Evolutionary conservation across 2,113 vertebrate genomes (phyloP), one percentile per base, ranked within the genome.

Genomic region (Arothron firmamentum): DNA sequence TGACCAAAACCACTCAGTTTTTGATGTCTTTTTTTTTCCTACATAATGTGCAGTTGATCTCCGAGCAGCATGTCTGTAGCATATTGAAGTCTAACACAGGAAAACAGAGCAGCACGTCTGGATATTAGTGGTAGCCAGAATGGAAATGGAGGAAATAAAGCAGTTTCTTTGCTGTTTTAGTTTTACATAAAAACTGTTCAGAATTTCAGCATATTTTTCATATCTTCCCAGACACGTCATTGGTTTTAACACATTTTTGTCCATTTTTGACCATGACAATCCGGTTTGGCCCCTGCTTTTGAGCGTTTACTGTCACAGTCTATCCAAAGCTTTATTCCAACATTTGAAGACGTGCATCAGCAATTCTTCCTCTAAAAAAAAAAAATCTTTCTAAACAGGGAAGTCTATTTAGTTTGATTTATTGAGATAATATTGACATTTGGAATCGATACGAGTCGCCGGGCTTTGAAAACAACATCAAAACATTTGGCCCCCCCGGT

Each of bases 341-440:
- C 14, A 14, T 45, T 45, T 45, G 13, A 45, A 45, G 4, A 45
- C 61, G 62, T 64, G 65, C 23, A 51, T 58, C 54, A 66, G 71
- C 56, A 71, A 65, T 6, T 49, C 65, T 68, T 72, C 46, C 38
- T 38, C 3, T 11, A 38, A 38, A 38, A 38, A 11, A 2, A 16
- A 6, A 72, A 64, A 43, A 52, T 23, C 41, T 64, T 43, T 34
- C 20, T 63, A 52, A 72, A 67, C 57, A 65, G 11, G 38, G 52
- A 78, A 77, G 61, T 87, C 76, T 84, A 85, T 90, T 84, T 68
- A 89, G 55, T 89, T 88, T 82, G 70, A 85, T 92, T 90, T 92
- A 92, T 92, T 92, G 82, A 90, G 76, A 90, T 91, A 90, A 90
- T 92, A 90, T 74, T 82, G 85, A 90, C 90, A 91, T 83, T 87